Percentiles rank a stretch among this genome's conserved stretches.
Evolutionary conservation across 2,888 invertebrate genomes (phyloP).

Genomic region (Campoplex capitator): DNA sequence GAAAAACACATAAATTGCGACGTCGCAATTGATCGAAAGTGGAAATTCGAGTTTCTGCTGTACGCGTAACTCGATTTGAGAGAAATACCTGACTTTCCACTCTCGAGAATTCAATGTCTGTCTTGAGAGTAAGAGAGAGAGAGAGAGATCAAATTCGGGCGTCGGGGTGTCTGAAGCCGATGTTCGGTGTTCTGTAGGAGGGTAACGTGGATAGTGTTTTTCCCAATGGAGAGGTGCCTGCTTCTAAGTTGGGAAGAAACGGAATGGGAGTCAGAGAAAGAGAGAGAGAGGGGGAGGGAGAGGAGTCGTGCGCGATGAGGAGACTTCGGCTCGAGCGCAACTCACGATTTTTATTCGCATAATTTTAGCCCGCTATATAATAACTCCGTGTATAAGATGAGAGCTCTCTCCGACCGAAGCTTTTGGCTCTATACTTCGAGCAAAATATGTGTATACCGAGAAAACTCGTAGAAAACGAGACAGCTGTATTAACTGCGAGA

Average conservation of each 20-base stretch:
- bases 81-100: slow-evolving; percentile 41
- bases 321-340: slow-evolving; percentile 68
- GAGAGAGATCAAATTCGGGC: slow-evolving; percentile 30
- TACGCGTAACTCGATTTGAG: slow-evolving; percentile 43
- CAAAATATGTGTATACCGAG: background rate
- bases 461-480: slow-evolving; percentile 3
- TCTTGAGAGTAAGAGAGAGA: background rate
- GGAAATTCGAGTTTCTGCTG: slow-evolving; percentile 21
- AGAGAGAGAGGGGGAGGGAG: too few relatives aligned
- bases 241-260: background rate
- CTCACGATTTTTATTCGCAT: slow-evolving; percentile 73
- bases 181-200: background rate
- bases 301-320: background rate
- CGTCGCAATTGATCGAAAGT: slow-evolving; percentile 22
- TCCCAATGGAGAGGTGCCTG: background rate
- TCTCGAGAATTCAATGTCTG: slow-evolving; percentile 7
- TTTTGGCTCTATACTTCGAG: slow-evolving; percentile 32
- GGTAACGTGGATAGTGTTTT: background rate
- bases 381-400: slow-evolving; percentile 56
- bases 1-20: background rate
- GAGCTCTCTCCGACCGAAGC: slow-evolving; percentile 1
- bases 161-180: slow-evolving; percentile 47
- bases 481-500: slow-evolving; percentile 40
- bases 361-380: slow-evolving; percentile 67
- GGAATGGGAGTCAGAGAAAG: too few relatives aligned